These are phyloP conservation scores for Peromyscus maniculatus DNA, from an alignment of 2,113 vertebrate species.

Conservation along the genomic window DNA sequence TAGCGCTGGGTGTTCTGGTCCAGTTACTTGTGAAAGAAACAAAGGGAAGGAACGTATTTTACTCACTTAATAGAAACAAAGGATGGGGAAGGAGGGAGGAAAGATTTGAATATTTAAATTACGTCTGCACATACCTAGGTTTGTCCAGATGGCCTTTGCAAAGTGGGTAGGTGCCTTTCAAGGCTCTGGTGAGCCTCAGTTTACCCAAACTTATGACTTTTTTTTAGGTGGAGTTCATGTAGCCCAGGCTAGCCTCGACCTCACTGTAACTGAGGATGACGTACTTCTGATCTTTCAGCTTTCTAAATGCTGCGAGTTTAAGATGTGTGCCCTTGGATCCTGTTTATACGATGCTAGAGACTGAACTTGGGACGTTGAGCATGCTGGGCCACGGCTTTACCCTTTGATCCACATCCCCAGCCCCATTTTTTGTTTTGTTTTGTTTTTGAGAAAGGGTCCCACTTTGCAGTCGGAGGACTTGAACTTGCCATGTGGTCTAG, in stretches of 20 bases:
- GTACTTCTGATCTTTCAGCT: neutral
- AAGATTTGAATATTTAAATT: neutral
- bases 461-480: neutral
- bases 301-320: neutral
- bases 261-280: neutral
- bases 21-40: neutral
- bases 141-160: constrained; percentile 23
- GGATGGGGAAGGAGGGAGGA: neutral
- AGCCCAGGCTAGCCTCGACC: neutral
- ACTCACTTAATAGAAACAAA: neutral
- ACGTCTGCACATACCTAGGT: neutral
- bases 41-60: neutral
- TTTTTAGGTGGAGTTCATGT: neutral
- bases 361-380: neutral
- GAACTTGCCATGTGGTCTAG: neutral
- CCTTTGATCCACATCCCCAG: neutral
- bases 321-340: neutral
- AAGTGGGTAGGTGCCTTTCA: constrained; percentile 5
- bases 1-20: neutral
- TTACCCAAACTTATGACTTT: neutral
- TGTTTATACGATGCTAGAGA: neutral
- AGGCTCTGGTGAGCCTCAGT: neutral
- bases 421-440: neutral
- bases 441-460: neutral
- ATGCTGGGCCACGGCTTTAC: neutral